Base-by-base conservation (phyloP, 2,797 vertebrate species). In the Eutrigla gurnardus region DNA sequence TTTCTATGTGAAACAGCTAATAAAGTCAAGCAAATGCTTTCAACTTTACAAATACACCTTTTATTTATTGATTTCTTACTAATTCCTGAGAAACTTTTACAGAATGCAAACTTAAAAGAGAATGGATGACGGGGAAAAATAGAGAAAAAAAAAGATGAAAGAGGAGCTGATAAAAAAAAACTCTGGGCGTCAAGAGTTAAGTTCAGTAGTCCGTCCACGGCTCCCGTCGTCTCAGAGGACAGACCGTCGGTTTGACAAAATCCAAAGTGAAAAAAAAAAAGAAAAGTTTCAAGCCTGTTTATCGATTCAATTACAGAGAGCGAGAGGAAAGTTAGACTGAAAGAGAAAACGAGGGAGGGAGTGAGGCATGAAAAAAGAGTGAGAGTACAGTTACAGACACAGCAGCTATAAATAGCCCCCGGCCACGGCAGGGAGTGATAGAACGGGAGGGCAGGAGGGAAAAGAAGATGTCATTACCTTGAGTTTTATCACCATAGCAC, bases 31-130 rank as follows among this genome's bases (percentile, higher is more conserved):
- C 32, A 77, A 43, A 37, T 35, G 12, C 65, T 75, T 74, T 49
- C 36, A 73, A 65, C 52, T 67, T 80, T 76, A 54, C 8, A 17
- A 63, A 65, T 17, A 18, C 60, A 81, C 69, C 80, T 88, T 78
- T 25, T 25, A 25, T 25, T 25, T 25, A 25, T 25, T 25, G 1
- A 25, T 25, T 25, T 25, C 25, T 25, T 63, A 78, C 73, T 42
- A 68, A 86, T 86, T 86, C 82, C 70, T 64, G 81, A 79, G 73
- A 84, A 87, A 81, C 80, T 80, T 76, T 88, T 83, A 47, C 65
- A 75, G 78, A 89, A 89, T 68, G 88, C 81, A 80, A 73, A 93
- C 83, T 88, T 92, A 76, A 91, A 92, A 91, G 88, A 77, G 88
- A 92, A 89, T 78, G 68, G 67, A 74, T 88, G 68, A 73, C 68